Evolutionary conservation across 2,888 invertebrate genomes (phyloP), one percentile per base, ranked within the genome.

Genomic region (Tetragnatha montana): DNA sequence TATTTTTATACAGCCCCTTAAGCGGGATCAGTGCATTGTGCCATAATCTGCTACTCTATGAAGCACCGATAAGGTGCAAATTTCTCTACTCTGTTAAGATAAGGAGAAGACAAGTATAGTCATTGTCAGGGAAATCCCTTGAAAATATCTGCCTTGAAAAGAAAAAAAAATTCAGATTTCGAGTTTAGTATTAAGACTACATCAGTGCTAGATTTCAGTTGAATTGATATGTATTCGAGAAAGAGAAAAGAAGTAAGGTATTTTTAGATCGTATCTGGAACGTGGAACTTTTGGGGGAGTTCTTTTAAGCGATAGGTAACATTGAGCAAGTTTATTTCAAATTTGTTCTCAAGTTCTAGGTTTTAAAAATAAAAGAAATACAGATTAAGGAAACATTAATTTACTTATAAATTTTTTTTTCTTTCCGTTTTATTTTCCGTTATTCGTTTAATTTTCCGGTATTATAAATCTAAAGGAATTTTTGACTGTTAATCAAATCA

Each of bases 171-270:
- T 51, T 21, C 71, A n/a, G 19, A 73, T 22, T 35, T 19, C 17
- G 51, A 81, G 73, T 21, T 51, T 71, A 81, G 21, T 50, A 50
- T 81, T 49, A 35, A 81, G 51, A 73, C 60, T 73, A 73, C 81
- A 74, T 81, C 81, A 51, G 19, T 51, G 22, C 21, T 22, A 14
- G 47, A 49, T 81, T 35, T 17, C 73, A 22, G n/a, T 81, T 22
- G 51, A 81, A 81, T 81, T 81, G 81, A 73, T 73, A 71, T 50
- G 51, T 22, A 81, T 73, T 81, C 73, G 81, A 81, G 73, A 21
- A 49, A n/a, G n/a, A n/a, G n/a, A 35, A 35, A 17, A 6, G 60
- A 17, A 60, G 60, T 17, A 10, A 10, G 60, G 60, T 35, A 60
- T 60, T 17, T 60, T 60, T 60, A 60, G 60, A 60, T 17, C 10